Evolutionary conservation across 2,797 vertebrate genomes (phyloP), one percentile per base, ranked within the genome.

Genomic region (Rhabdomys pumilio): DNA sequence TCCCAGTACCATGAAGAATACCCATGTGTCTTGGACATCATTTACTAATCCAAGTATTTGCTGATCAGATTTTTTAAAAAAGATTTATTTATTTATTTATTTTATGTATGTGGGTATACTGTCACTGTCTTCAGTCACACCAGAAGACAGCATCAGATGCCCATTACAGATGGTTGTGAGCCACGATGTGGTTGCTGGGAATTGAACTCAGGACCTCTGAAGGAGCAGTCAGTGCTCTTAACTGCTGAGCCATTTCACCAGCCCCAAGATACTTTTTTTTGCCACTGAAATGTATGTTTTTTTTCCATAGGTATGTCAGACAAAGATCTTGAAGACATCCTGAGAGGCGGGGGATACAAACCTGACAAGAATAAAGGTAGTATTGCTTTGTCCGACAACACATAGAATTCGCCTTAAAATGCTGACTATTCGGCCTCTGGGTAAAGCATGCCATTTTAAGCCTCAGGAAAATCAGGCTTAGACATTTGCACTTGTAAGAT

Each of bases 321-420:
- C 0, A 92, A 96, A 0, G 99, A 99, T 93, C 98, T 99, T 76
- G 0, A 14, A 0, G 94, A 98, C 9, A 22, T 99, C 0, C 0
- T 98, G 14, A 97, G 98, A 0, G 95, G 97, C 0, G 93, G 61
- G 34, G 95, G 53, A 55, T 99, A 99, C 98, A 99, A 98, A 53
- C 99, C 99, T 0, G 99, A 99, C 96, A 99, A 99, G 97, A 99
- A 99, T 92, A 99, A 99, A 98, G 99, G 99, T 99, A 98, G 97
- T 44, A 11, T 34, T 34, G 8, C 41, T 95, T 63, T 63, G 41
- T 83, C 47, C 26, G 24, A 31, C 38, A 3, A 11, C 41, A 31
- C 7, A 22, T 20, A 67, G 85, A 31, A 59, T 59, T 57, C n/a
- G 89, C 10, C 4, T 73, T 79, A 53, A 31, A 65, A 86, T 82